Evolutionary conservation across 2,888 invertebrate species (phyloP).

Genomic region (Anthoptus insignis): DNA sequence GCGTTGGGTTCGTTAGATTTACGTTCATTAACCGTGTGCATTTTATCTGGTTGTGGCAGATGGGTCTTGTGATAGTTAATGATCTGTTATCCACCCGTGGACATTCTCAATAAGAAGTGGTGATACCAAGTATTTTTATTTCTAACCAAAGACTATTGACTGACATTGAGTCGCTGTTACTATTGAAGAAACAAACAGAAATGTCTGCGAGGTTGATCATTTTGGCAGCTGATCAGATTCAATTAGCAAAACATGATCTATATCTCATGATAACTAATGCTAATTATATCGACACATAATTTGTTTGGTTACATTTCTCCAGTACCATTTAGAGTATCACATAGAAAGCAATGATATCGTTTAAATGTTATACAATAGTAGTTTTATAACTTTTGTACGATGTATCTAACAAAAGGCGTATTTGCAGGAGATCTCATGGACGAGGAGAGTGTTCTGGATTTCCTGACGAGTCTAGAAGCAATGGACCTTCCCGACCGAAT

Average conservation of each 20-base stretch:
- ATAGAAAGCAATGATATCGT: no score
- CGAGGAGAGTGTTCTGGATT: slow-evolving; percentile 97
- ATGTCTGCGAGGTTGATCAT: slow-evolving; percentile 54
- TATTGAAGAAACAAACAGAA: slow-evolving; percentile 50
- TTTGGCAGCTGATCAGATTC: slow-evolving; percentile 54
- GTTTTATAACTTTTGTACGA: no score
- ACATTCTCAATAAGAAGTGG: no score
- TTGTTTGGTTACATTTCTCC: slow-evolving; percentile 10
- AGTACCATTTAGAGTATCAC: neutral
- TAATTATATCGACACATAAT: slow-evolving; percentile 12
- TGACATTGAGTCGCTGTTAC: slow-evolving; percentile 49
- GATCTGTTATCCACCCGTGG: no score
- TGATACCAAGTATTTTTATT: no score
- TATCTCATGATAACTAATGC: slow-evolving; percentile 23
- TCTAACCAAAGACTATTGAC: slow-evolving; percentile 44
- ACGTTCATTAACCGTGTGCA: no score
- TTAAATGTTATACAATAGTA: no score
- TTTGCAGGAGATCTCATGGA: slow-evolving; percentile 97
- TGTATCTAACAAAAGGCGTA: no score
- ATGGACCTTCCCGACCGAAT: slow-evolving; percentile 98
- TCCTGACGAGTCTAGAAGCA: slow-evolving; percentile 97
- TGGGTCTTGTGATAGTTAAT: no score
- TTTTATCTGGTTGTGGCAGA: no score
- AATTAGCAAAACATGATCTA: slow-evolving; percentile 46
- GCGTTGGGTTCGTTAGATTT: no score